These are phyloP conservation scores for Meloidogyne chitwoodi DNA, from an alignment of 1,140 invertebrate genomes.

Conservation along the genomic window DNA sequence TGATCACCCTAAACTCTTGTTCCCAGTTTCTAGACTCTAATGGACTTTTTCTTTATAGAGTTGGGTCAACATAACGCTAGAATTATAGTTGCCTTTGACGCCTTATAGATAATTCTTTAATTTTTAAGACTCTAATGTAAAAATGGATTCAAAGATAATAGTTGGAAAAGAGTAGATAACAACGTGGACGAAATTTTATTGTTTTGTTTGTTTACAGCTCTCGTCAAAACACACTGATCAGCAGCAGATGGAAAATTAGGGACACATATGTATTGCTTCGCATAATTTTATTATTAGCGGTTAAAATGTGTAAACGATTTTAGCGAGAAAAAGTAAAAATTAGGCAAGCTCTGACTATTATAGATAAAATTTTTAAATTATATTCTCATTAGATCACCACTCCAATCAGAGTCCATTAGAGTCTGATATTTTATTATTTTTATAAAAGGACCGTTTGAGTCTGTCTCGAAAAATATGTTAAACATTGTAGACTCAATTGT, in stretches of 20 bases:
- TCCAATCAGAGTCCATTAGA: neutral
- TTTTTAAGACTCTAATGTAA: too few species aligned
- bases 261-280: neutral
- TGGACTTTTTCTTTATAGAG: too few species aligned
- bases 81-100: too few species aligned
- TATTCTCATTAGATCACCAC: neutral
- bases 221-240: neutral
- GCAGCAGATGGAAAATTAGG: neutral
- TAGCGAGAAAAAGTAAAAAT: neutral
- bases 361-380: neutral
- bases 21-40: too few species aligned
- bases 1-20: too few species aligned
- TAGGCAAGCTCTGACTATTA: neutral
- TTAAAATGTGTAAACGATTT: neutral
- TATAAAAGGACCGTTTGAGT: neutral
- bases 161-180: neutral
- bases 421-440: neutral
- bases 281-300: neutral
- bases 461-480: neutral
- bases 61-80: too few species aligned
- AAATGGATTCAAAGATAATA: neutral
- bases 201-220: neutral
- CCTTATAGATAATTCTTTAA: too few species aligned
- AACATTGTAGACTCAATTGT: neutral
- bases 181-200: neutral